A percentile compares a stretch with the other conserved stretches of the same genome.
Evolutionary conservation across 1,140 invertebrate genomes (phyloP).

Genomic region (Ceratosolen solmsi): DNA sequence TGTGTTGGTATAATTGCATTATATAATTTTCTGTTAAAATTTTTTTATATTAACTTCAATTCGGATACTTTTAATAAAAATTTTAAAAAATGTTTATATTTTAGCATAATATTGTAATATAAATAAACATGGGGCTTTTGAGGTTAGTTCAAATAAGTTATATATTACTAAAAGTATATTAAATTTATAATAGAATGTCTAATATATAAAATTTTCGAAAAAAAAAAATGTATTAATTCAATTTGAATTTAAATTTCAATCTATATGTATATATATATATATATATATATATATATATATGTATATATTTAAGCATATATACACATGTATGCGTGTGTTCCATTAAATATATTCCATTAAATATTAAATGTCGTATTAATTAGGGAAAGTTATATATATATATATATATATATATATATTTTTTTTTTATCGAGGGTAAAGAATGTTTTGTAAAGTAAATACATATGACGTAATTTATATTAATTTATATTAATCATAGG

Average conservation of each 20-base stretch:
- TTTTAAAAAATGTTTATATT: background rate
- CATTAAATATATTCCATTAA: no score
- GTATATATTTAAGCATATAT: no score
- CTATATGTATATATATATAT: background rate
- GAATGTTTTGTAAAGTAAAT: background rate
- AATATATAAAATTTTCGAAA: background rate
- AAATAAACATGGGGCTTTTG: slow-evolving; percentile 25
- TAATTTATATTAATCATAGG: slow-evolving; percentile 49
- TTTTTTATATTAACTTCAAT: background rate
- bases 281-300: background rate
- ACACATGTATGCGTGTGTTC: no score
- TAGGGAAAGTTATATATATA: background rate
- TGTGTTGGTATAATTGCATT: background rate
- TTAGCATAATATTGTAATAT: background rate
- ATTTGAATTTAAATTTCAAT: background rate
- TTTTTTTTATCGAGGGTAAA: background rate
- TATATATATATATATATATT: background rate
- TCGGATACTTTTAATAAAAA: background rate
- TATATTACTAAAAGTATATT: no score
- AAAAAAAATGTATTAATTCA: background rate
- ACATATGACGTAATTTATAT: background rate
- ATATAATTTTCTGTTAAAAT: background rate
- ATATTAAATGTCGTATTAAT: no score
- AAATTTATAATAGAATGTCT: no score
- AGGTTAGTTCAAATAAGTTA: slow-evolving; percentile 36